Evolutionary conservation across 2,113 vertebrate species (phyloP), one percentile per base, ranked within the genome.

Genomic region (Xenopus borealis): DNA sequence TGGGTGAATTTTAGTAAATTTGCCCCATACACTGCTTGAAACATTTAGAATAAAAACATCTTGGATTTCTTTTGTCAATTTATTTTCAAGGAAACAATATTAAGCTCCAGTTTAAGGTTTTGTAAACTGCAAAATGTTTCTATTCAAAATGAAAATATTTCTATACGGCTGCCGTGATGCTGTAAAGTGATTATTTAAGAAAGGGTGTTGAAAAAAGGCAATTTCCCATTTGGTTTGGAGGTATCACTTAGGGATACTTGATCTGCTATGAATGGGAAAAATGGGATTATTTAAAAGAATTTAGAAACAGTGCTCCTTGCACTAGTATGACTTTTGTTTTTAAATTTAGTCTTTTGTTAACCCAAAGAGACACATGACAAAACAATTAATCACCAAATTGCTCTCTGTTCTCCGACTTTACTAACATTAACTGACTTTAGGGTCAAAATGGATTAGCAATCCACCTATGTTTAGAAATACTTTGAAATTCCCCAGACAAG

Each of bases 381-480:
- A 76, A 76, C 27, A 76, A 69, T 76, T 33, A 76, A 69, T 76
- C 58, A 23, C 59, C 57, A 62, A 62, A 63, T 69, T 63, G 58
- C 40, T 76, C 66, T 69, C 46, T 69, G 58, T 50, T 18, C 1
- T 69, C 69, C 27, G 62, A 19, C 12, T 71, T 71, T 62, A 45
- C 57, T 71, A 71, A 71, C 57, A 69, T 18, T 62, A 69, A 63
- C 58, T 69, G 73, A 76, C 73, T 74, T 76, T 47, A 69, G 58
- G 33, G 45, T 63, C 73, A 62, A 16, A 62, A 63, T 55, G 17
- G 45, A 76, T 76, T 76, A 76, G 47, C 46, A 47, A 23, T 50
- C n/a, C 53, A 69, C 66, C 61, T 69, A 62, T 33, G 57, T 69
- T 62, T 44, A 44, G 58, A 62, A 52, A 18, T 76, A 53, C 44